Conservation (phyloP, 1,140 invertebrate genomes). For the Lasioglossum albipes region DNA sequence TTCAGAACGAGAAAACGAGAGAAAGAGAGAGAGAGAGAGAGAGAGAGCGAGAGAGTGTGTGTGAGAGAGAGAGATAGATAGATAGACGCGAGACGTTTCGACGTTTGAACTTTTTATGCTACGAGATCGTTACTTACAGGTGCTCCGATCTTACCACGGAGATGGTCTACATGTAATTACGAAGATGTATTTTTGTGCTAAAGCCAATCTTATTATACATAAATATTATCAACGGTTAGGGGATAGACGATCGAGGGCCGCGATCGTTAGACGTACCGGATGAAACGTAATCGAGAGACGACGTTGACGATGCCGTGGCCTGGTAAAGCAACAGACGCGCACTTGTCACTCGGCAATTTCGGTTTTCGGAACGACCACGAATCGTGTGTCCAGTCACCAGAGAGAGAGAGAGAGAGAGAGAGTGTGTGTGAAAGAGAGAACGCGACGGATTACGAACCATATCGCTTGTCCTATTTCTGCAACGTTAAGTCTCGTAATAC, state of each 20-base stretch:
- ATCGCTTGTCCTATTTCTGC: slow-evolving; percentile 45
- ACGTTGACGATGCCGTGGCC: background rate
- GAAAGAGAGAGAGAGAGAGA: too few relatives aligned
- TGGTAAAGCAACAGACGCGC: too few relatives aligned
- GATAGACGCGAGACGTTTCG: background rate
- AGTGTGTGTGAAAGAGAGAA: background rate
- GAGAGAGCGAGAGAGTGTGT: too few relatives aligned
- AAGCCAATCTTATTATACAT: slow-evolving; percentile 58
- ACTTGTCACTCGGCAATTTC: too few relatives aligned
- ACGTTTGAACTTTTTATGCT: slow-evolving; percentile 7
- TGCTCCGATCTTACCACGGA: slow-evolving; percentile 14
- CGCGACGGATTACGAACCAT: slow-evolving; percentile 44
- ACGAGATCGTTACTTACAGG: background rate
- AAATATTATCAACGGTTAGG: slow-evolving; percentile 35
- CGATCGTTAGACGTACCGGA: too few relatives aligned
- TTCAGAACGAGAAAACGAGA: background rate
- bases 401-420: too few relatives aligned
- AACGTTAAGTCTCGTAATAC: slow-evolving; percentile 45
- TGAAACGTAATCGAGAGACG: background rate
- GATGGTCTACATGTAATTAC: slow-evolving; percentile 56
- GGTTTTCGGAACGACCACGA: too few relatives aligned
- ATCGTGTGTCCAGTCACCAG: too few relatives aligned
- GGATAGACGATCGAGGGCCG: background rate
- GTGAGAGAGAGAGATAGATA: background rate
- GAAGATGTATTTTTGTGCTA: slow-evolving; percentile 70